These are phyloP conservation scores for Euleptes europaea DNA, from an alignment of 2,113 vertebrate species.

Conservation along the genomic window DNA sequence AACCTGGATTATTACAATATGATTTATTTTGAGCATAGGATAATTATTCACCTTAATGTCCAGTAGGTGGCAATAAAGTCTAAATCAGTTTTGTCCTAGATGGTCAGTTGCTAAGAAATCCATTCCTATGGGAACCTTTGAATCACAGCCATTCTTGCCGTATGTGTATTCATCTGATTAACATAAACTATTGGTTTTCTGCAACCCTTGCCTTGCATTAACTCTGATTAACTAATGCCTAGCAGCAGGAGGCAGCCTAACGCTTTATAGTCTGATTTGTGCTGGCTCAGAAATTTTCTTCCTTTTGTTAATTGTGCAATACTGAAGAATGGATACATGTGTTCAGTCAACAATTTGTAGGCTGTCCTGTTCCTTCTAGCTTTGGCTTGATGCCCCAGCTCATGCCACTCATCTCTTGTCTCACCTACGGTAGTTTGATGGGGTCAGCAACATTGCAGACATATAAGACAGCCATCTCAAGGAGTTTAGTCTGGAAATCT, in stretches of 20 bases:
- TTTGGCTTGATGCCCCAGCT: not conserved
- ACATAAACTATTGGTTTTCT: not conserved
- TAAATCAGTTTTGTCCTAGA: not conserved
- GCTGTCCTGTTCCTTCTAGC: too few relatives aligned
- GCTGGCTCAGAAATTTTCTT: not conserved
- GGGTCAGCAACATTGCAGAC: not conserved
- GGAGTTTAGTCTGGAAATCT: not conserved
- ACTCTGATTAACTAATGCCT: not conserved
- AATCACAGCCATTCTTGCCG: not conserved
- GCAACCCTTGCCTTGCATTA: not conserved
- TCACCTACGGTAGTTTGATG: not conserved
- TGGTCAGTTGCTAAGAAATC: not conserved
- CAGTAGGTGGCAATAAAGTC: slow-evolving; percentile 16
- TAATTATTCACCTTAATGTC: not conserved
- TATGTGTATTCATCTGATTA: not conserved
- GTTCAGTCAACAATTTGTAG: not conserved
- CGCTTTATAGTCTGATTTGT: not conserved
- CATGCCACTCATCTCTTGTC: not conserved
- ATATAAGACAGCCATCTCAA: not conserved
- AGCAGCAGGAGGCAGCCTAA: not conserved
- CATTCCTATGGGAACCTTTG: not conserved
- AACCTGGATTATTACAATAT: not conserved
- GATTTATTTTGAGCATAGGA: not conserved
- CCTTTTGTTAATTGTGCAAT: not conserved
- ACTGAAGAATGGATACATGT: not conserved